Evolutionary conservation across 2,113 vertebrate genomes (phyloP), one percentile per base, ranked within the genome.

Genomic region (Recurvirostra avosetta): DNA sequence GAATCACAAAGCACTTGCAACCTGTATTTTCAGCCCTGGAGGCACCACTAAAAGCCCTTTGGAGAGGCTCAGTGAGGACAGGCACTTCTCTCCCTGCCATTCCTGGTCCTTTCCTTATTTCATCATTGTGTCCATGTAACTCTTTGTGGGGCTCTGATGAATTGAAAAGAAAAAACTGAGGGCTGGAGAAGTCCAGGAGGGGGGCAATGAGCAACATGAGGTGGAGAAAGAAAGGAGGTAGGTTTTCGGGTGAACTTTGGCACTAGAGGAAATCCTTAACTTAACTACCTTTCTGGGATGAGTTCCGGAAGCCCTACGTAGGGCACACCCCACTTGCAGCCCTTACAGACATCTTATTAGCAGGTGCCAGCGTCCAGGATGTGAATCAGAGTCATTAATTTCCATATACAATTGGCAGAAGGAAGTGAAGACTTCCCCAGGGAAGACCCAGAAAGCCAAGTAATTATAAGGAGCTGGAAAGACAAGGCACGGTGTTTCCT

Each of bases 311-410:
- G 41, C 11, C 16, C 29, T 70, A 2, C 0, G 0, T n/a, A 92
- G 47, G n/a, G 27, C 9, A 40, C 86, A 79, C 36, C n/a, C 23
- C 23, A 63, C 59, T 36, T 86, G 41, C 50, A 88, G 58, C 34
- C 55, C 38, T 50, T 59, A 43, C 36, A 71, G 56, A 71, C 83
- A 92, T 74, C 70, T 82, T 78, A 94, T 86, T 82, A 76, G 32
- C 41, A 96, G 87, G 43, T 94, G 84, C 56, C 84, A 87, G 76
- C n/a, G 22, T 85, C 53, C 62, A 72, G 90, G 87, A 96, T 85
- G 15, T 95, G 96, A 96, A 82, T 95, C 93, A 96, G 83, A 67
- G n/a, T 88, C 63, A 90, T 91, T 95, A 55, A 88, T 70, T 91
- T 82, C 90, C 70, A 17, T n/a, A n/a, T 62, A 50, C 38, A 86